These are phyloP conservation scores for Boloria selene DNA, from an alignment of 2,888 invertebrate genomes.

Conservation along the genomic window DNA sequence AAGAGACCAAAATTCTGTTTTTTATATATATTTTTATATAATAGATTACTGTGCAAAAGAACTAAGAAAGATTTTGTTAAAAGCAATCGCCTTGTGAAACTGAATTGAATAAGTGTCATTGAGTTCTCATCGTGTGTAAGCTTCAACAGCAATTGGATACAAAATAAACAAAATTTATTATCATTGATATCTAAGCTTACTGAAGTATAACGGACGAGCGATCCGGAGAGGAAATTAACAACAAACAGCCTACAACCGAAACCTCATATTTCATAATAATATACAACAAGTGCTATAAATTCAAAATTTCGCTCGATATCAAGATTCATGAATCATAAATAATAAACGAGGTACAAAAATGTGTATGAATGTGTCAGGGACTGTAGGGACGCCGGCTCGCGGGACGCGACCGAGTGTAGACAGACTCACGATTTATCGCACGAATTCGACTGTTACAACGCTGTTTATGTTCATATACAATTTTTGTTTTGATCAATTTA, in stretches of 20 bases:
- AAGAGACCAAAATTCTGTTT: too few relatives aligned
- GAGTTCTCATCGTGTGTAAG: too few relatives aligned
- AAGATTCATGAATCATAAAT: conserved; percentile 38
- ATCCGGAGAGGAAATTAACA: conserved; percentile 17
- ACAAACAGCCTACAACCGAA: conserved; percentile 14
- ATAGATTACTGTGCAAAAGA: too few relatives aligned
- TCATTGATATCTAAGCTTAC: background rate
- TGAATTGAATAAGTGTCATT: too few relatives aligned
- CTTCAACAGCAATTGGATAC: too few relatives aligned
- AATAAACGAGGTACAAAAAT: conserved; percentile 37
- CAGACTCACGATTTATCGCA: conserved; percentile 8
- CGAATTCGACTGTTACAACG: background rate
- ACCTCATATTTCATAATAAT: conserved; percentile 14
- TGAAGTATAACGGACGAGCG: conserved; percentile 2
- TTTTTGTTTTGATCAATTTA: background rate
- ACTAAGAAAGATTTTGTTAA: too few relatives aligned
- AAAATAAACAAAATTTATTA: background rate
- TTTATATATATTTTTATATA: too few relatives aligned
- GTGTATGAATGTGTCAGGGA: conserved; percentile 19
- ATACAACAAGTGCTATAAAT: conserved; percentile 29
- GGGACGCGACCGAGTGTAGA: background rate
- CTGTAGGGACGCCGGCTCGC: background rate
- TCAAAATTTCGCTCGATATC: conserved; percentile 34
- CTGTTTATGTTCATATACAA: conserved; percentile 2
- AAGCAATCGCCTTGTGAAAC: too few relatives aligned